Percentiles rank a stretch among this genome's conserved stretches.
Evolutionary conservation across 2,113 vertebrate species (phyloP).

Genomic region (Rhombomys opimus): DNA sequence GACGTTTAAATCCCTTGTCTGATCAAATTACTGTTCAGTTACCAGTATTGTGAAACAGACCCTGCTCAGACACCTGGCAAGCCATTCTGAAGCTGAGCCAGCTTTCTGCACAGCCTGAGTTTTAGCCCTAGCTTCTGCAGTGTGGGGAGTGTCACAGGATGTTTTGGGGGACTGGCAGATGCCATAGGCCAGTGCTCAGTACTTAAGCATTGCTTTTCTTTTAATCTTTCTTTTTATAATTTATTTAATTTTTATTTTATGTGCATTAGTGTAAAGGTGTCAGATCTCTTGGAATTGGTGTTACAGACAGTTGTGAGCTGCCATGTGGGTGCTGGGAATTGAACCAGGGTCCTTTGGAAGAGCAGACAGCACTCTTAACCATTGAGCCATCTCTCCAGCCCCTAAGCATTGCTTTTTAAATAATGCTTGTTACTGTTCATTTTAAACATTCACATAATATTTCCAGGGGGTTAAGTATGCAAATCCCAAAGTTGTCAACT

Average conservation of each 20-base stretch:
- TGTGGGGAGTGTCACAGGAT: background rate
- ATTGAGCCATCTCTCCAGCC: too few relatives aligned
- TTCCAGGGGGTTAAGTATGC: background rate
- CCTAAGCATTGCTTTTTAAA: background rate
- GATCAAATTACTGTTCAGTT: background rate
- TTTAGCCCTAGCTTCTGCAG: background rate
- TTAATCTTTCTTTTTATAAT: too few relatives aligned
- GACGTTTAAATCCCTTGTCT: conserved; percentile 13
- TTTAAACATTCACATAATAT: background rate
- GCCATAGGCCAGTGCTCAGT: background rate
- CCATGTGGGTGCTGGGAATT: too few relatives aligned
- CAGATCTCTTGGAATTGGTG: too few relatives aligned
- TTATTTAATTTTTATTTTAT: too few relatives aligned
- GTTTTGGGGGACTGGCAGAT: background rate
- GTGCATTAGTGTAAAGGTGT: too few relatives aligned
- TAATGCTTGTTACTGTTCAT: background rate
- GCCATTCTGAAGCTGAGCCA: too few relatives aligned
- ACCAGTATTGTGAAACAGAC: background rate
- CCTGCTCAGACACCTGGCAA: background rate
- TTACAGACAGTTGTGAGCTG: too few relatives aligned
- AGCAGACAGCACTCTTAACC: too few relatives aligned
- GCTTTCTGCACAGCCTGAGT: background rate
- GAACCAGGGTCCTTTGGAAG: too few relatives aligned
- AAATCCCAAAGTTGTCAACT: background rate
- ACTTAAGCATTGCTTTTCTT: background rate